Evolutionary conservation across 2,888 invertebrate genomes (phyloP), one percentile per base, ranked within the genome.

Genomic region (Pasiphila rectangulata): DNA sequence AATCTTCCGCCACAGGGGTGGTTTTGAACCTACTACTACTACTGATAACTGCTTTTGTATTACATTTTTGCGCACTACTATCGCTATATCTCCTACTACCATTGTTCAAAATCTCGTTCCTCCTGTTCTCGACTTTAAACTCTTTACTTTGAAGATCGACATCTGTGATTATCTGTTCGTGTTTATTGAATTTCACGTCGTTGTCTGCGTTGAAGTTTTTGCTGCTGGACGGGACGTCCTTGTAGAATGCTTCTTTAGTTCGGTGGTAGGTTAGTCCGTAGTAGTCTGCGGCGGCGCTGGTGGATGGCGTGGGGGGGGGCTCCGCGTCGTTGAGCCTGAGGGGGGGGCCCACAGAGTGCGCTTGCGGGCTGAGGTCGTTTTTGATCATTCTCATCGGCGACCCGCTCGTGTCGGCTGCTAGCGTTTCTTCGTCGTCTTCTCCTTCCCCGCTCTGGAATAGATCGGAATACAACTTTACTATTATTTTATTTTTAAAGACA

Each of bases 361-460:
- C 51, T n/a, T 66, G 71, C 3, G 79, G 75, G 19, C 79, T 78
- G 40, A 85, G 72, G 45, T 86, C 83, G 56, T 84, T 85, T 41
- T 66, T 75, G 36, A 83, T 84, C 41, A 80, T 57, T 48, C 56
- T 73, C 51, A 79, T 79, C 35, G 84, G 79, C 1, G 83, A 81
- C 60, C 66, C 74, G 56, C 82, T 86, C 0, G 87, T 83, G 39
- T 90, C 91, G 10, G 78, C 80, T 25, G 91, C 91, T 7, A 91
- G 64, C 0, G 91, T 91, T 44, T 90, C 87, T 61, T 90, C 90
- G 52, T 91, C 91, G 46, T 91, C 91, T 59, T 91, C 92, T 10
- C 86, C 88, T 66, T 90, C 91, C 7, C 90, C 87, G 52, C 83
- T 82, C 84, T 83, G 64, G 23, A 10, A 10, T 4, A 37, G 25